These are phyloP conservation scores for Bujurquina vittata DNA, from an alignment of 2,113 vertebrate genomes.

Conservation along the genomic window DNA sequence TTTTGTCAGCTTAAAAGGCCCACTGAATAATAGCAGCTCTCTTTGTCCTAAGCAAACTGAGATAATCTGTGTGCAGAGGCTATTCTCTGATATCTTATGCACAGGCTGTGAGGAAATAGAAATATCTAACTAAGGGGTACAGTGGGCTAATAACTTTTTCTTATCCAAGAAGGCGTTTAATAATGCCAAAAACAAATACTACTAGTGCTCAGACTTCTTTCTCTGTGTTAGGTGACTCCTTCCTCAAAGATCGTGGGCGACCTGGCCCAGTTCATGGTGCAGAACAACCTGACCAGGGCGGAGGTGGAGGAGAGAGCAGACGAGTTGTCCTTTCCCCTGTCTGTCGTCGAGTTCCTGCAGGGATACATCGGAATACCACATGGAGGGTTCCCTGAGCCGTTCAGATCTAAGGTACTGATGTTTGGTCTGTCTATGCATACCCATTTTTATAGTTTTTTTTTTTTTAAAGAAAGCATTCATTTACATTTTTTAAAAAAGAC, in stretches of 20 bases:
- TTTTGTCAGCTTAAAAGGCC: conserved; percentile 2
- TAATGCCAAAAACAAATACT: not conserved
- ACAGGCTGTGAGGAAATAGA: conserved; percentile 4
- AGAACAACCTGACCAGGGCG: conserved; percentile 86
- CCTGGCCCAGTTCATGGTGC: conserved; percentile 97
- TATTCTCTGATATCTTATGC: not conserved
- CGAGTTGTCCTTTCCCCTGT: conserved; percentile 92
- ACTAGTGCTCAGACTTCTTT: not conserved
- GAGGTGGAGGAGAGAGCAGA: conserved; percentile 90
- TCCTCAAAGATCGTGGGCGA: conserved; percentile 97
- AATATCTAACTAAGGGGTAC: not conserved
- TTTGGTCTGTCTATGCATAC: not conserved
- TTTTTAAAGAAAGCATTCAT: not conserved
- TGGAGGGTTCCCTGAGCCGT: conserved; percentile 92
- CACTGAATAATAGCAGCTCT: not conserved
- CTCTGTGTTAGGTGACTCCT: conserved; percentile 86
- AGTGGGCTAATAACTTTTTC: not conserved
- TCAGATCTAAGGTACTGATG: conserved; percentile 86
- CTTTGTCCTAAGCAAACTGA: not conserved
- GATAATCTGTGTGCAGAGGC: conserved; percentile 8
- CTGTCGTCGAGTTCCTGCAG: conserved; percentile 94
- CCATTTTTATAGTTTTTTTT: not conserved
- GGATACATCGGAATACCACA: conserved; percentile 90
- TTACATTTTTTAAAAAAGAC: not conserved
- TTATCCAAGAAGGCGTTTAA: not conserved